Percentiles rank a stretch among this genome's conserved stretches.
Evolutionary conservation across 2,888 invertebrate species (phyloP).

Genomic region (Laothoe populi): DNA sequence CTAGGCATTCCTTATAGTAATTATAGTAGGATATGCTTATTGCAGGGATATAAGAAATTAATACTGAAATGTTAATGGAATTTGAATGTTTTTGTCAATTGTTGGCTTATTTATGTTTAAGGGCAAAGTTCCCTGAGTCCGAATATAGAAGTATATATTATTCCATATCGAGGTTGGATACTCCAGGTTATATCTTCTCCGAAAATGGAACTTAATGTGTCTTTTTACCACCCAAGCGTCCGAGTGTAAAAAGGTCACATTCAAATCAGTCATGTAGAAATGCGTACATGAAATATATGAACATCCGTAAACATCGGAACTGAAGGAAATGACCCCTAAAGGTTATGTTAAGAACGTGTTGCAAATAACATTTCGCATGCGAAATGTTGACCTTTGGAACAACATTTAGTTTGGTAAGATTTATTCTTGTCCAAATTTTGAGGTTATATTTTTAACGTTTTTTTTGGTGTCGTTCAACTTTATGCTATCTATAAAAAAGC

Average conservation of each 20-base stretch:
- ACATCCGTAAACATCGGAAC: background rate
- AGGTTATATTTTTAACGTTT: background rate
- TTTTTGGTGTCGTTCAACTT: background rate
- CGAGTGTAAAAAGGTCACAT: background rate
- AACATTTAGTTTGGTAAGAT: slow-evolving; percentile 8
- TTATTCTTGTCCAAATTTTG: background rate
- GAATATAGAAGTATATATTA: too few species aligned
- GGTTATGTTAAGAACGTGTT: slow-evolving; percentile 11
- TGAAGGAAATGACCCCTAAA: slow-evolving; percentile 12
- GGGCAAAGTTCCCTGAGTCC: too few species aligned
- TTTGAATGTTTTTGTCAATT: too few species aligned
- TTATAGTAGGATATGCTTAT: too few species aligned
- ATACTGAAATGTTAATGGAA: too few species aligned
- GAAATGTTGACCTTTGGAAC: slow-evolving; percentile 10
- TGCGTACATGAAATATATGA: background rate
- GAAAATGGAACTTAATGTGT: background rate
- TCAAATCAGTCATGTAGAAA: background rate
- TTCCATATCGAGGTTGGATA: too few species aligned
- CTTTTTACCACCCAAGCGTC: background rate
- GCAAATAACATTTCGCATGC: background rate
- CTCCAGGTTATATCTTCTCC: too few species aligned
- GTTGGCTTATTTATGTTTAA: too few species aligned
- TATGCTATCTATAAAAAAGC: too few species aligned
- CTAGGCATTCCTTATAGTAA: too few species aligned
- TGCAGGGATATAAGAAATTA: too few species aligned